Conservation (phyloP, 2,113 vertebrate genomes). For the Percina caprodes region DNA sequence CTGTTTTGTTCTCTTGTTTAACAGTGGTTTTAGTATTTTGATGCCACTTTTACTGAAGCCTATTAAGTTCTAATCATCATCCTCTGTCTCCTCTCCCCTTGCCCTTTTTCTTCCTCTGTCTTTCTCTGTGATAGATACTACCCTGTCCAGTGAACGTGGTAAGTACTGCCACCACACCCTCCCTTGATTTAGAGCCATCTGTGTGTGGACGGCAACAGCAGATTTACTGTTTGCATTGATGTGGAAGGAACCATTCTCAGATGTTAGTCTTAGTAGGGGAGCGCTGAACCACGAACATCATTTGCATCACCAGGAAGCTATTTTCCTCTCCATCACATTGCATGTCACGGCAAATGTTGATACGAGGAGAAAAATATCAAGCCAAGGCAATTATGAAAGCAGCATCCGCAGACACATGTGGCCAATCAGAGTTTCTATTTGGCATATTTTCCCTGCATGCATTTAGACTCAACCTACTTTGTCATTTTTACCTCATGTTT, state of each 20-base stretch:
- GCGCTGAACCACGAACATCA: conserved; percentile 50
- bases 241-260: conserved; percentile 56
- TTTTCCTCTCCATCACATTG: conserved; percentile 60
- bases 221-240: conserved; percentile 52
- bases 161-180: conserved; percentile 65
- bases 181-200: conserved; percentile 52
- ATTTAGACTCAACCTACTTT: conserved; percentile 67
- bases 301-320: conserved; percentile 64
- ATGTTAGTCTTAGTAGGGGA: conserved; percentile 55
- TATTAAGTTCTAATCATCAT: conserved; percentile 64
- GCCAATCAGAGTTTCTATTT: conserved; percentile 70
- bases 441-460: conserved; percentile 67
- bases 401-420: conserved; percentile 68
- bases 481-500: conserved; percentile 77
- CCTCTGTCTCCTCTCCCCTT: conserved; percentile 23
- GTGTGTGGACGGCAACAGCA: conserved; percentile 34
- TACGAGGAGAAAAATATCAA: conserved; percentile 62
- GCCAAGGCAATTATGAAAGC: conserved; percentile 69
- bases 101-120: background rate
- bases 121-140: conserved; percentile 71
- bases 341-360: conserved; percentile 64
- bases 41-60: conserved; percentile 48
- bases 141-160: conserved; percentile 82
- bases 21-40: conserved; percentile 44
- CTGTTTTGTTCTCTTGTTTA: conserved; percentile 57